phyloP scores from a whole-genome alignment of 2,888 invertebrate species.

The Scrobipalpa atriplicella region DNA sequence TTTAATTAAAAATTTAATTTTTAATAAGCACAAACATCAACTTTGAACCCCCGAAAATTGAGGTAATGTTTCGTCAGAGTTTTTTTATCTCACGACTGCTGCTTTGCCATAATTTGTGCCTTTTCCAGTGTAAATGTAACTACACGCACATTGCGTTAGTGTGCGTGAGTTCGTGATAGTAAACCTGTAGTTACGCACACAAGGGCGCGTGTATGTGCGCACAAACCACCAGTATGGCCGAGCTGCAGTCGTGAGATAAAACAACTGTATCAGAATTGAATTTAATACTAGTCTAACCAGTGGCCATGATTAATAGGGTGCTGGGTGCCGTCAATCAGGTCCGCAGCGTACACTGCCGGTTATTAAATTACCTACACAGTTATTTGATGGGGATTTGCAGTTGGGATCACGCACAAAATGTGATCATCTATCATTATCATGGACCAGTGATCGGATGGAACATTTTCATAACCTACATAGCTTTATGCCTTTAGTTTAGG shows the following conservation, averaged over 20 bases:
- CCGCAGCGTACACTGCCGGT: constrained; percentile 29
- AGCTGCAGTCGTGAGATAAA: too few species aligned
- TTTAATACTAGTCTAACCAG: constrained; percentile 26
- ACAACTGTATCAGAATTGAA: constrained; percentile 31
- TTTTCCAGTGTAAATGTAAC: too few species aligned
- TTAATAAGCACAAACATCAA: neutral
- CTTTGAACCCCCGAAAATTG: neutral
- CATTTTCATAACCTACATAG: too few species aligned
- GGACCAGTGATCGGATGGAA: neutral
- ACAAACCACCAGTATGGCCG: too few species aligned
- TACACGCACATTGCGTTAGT: too few species aligned
- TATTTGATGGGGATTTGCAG: neutral
- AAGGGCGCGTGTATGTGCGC: too few species aligned
- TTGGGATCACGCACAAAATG: neutral
- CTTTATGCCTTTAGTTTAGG: too few species aligned
- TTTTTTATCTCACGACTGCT: too few species aligned
- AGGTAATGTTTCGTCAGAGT: neutral
- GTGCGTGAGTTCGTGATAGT: too few species aligned
- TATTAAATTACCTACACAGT: neutral
- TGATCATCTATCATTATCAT: neutral
- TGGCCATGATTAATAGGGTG: constrained; percentile 31
- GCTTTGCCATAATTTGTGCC: too few species aligned
- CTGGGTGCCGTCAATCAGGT: constrained; percentile 28
- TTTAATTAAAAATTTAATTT: neutral
- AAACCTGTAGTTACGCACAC: too few species aligned